Evolutionary conservation across 2,888 invertebrate species (phyloP), one percentile per base, ranked within the genome.

Genomic region (Pseudococcus viburni): DNA sequence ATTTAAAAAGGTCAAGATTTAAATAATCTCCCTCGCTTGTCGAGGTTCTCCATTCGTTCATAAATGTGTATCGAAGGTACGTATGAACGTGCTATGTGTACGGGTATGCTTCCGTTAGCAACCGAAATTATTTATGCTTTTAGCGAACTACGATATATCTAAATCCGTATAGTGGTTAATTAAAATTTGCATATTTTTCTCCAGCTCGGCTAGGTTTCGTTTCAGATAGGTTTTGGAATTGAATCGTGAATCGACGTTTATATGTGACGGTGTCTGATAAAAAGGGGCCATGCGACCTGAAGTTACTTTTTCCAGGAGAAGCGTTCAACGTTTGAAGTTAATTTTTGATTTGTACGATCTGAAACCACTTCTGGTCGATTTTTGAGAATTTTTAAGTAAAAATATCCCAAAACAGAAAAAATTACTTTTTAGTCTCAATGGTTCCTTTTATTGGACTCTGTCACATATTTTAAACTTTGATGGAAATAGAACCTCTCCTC

Each of bases 161-260:
- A 33, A 33, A 59, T 59, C 22, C 64, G 33, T 33, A 15, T 73
- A 15, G 73, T 46, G 80, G 80, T 46, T 83, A 83, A 83, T 83
- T 83, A 83, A 46, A 83, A 83, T 83, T 83, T 83, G 80, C 80
- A 83, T 83, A 83, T 83, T 83, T 83, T 83, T 46, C 42, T 83
- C 64, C 59, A 59, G 59, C 15, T n/a, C n/a, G n/a, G 9, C 5
- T 8, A 26, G 26, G 11, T 11, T 68, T 12, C 11, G 26, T 68
- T 68, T 68, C 26, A 33, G 15, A 26, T 68, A 26, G 22, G 68
- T 68, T 8, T 42, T 12, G 26, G 68, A 68, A 68, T 68, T 68
- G 42, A 42, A 68, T 68, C 11, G 68, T 33, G 17, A 33, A 39
- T 73, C 68, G 26, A 33, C 73, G 73, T 33, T 33, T 33, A 9